These are phyloP conservation scores for Oreohelix idahoensis DNA, from an alignment of 1,140 invertebrate species.

Conservation along the genomic window DNA sequence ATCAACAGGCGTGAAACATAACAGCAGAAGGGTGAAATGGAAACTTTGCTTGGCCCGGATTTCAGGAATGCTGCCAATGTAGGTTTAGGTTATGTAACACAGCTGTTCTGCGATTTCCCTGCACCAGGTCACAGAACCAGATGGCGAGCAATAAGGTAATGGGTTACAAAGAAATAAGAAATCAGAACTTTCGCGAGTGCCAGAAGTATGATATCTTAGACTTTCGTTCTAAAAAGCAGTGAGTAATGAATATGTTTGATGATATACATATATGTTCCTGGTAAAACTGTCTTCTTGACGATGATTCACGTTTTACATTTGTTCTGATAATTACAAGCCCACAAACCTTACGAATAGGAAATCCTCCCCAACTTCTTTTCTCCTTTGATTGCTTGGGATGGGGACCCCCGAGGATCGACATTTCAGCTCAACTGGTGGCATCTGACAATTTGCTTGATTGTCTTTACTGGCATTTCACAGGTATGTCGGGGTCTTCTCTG, in stretches of 20 bases:
- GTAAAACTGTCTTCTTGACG: not conserved
- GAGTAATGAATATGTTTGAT: not conserved
- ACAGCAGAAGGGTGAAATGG: not conserved
- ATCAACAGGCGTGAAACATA: not conserved
- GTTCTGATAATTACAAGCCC: not conserved
- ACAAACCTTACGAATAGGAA: constrained; percentile 80
- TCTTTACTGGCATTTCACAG: constrained; percentile 88
- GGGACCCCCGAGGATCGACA: constrained; percentile 90
- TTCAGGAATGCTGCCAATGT: not conserved
- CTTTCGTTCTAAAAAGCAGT: not conserved
- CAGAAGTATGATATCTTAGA: not conserved
- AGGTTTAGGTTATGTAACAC: not conserved
- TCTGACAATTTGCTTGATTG: constrained; percentile 63
- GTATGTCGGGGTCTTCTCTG: constrained; percentile 91
- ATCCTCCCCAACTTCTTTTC: constrained; percentile 87
- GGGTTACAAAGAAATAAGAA: not conserved
- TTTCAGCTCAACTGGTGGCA: constrained; percentile 82
- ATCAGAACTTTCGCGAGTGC: not conserved
- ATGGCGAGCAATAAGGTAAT: not conserved
- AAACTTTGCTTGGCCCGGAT: not conserved
- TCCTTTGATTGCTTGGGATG: constrained; percentile 87
- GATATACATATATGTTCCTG: constrained; percentile 1
- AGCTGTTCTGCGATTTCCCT: not conserved
- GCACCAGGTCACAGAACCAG: not conserved
- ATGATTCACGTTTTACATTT: not conserved